Conservation (phyloP, 23 tunicate genomes). For the Botrylloides violaceus region DNA sequence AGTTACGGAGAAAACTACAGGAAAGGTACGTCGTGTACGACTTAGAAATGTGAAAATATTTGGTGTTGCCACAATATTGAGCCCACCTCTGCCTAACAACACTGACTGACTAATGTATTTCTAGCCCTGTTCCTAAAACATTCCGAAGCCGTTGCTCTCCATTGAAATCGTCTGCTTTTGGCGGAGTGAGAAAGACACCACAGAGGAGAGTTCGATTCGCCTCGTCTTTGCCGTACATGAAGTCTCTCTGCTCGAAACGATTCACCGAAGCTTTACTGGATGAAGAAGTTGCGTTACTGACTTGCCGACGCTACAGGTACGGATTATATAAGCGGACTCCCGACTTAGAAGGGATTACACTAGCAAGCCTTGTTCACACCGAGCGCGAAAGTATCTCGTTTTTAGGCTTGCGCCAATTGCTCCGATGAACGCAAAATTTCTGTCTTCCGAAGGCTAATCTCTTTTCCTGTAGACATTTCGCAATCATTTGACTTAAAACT, state of each 20-base stretch:
- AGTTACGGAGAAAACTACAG: neutral
- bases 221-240: slow-evolving; percentile 5
- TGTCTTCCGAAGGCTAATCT: no score
- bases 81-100: neutral
- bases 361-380: no score
- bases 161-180: neutral
- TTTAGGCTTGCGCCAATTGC: no score
- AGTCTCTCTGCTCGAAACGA: slow-evolving; percentile 23
- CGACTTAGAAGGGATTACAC: slow-evolving; percentile 2
- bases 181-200: slow-evolving; percentile 14
- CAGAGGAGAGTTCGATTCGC: neutral
- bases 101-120: neutral
- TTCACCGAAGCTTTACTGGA: slow-evolving; percentile 75
- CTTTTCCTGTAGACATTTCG: no score
- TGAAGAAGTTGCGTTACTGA: slow-evolving; percentile 65
- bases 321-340: no score
- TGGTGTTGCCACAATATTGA: no score
- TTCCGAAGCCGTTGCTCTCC: neutral
- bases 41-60: no score
- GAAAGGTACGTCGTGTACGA: slow-evolving; percentile 11
- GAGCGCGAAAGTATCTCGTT: no score
- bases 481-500: no score
- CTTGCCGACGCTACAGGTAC: slow-evolving; percentile 59
- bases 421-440: no score
- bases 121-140: slow-evolving; percentile 16